These are phyloP conservation scores for Fabriciana adippe DNA, from an alignment of 2,888 invertebrate species.

Conservation along the genomic window DNA sequence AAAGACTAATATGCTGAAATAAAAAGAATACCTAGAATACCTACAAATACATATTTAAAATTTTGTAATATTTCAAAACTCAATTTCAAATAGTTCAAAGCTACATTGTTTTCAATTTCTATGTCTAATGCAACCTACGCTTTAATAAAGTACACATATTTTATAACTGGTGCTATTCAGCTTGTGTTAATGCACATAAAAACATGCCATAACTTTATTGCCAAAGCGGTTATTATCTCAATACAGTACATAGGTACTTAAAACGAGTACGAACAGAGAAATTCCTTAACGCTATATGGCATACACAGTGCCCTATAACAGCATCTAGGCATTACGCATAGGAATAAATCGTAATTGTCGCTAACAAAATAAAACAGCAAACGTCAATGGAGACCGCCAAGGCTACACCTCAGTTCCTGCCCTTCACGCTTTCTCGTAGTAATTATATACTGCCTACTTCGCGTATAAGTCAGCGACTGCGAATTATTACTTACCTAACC, in stretches of 20 bases:
- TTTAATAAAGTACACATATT: too few relatives aligned
- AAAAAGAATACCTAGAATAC: too few relatives aligned
- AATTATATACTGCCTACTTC: conserved; percentile 36
- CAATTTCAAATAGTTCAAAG: too few relatives aligned
- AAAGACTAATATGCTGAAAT: too few relatives aligned
- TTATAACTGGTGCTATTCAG: not conserved
- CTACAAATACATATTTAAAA: too few relatives aligned
- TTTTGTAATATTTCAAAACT: too few relatives aligned
- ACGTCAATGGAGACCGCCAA: conserved; percentile 35
- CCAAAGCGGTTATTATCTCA: not conserved
- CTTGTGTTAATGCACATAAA: not conserved
- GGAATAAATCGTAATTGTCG: conserved; percentile 4
- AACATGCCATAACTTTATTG: not conserved
- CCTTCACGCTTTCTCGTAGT: conserved; percentile 70
- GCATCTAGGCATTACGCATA: not conserved
- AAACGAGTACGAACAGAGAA: not conserved
- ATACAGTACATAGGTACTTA: not conserved
- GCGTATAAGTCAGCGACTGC: conserved; percentile 26
- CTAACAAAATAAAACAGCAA: not conserved
- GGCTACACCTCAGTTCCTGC: conserved; percentile 46
- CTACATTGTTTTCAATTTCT: too few relatives aligned
- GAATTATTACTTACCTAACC: conserved; percentile 1
- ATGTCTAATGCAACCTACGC: too few relatives aligned
- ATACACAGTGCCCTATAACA: not conserved
- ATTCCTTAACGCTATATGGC: not conserved